Conservation (phyloP, 2,888 invertebrate genomes). For the Drosophila subquinaria region DNA sequence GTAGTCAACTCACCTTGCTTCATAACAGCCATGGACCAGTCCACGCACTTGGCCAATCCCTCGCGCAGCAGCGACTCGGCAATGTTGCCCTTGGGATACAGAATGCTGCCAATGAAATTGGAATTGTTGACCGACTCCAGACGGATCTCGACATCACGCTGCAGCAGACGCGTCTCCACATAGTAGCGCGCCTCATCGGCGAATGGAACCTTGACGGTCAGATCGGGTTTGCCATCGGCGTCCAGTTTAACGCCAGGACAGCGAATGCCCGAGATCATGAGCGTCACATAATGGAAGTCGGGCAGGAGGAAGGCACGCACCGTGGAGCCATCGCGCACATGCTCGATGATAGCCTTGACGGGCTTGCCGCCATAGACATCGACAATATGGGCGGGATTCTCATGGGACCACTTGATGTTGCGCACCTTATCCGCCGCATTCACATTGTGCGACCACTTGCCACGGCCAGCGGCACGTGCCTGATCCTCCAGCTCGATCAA, state of each 20-base stretch:
- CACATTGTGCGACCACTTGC: constrained; percentile 89
- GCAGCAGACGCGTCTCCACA: constrained; percentile 95
- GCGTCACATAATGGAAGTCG: constrained; percentile 95
- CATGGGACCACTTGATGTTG: constrained; percentile 95
- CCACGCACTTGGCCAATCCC: constrained; percentile 97
- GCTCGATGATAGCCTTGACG: constrained; percentile 97
- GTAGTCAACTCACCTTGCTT: constrained; percentile 87
- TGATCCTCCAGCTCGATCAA: constrained; percentile 95
- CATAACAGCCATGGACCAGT: constrained; percentile 95
- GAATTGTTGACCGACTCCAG: constrained; percentile 97
- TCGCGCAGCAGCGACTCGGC: constrained; percentile 95
- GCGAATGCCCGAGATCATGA: constrained; percentile 98
- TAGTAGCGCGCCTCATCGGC: constrained; percentile 97
- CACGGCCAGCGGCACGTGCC: constrained; percentile 95
- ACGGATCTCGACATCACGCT: constrained; percentile 95
- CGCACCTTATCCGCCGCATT: constrained; percentile 90
- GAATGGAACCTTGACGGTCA: constrained; percentile 88
- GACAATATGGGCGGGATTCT: constrained; percentile 93
- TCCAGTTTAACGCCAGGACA: constrained; percentile 93
- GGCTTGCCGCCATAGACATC: constrained; percentile 95
- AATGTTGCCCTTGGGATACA: constrained; percentile 97
- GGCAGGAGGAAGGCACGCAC: constrained; percentile 96
- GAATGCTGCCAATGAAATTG: constrained; percentile 96
- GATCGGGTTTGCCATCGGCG: constrained; percentile 90
- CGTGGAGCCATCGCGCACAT: constrained; percentile 98